phyloP scores from a whole-genome alignment of 1,140 invertebrate species.

The Caenorhabditis briggsae region DNA sequence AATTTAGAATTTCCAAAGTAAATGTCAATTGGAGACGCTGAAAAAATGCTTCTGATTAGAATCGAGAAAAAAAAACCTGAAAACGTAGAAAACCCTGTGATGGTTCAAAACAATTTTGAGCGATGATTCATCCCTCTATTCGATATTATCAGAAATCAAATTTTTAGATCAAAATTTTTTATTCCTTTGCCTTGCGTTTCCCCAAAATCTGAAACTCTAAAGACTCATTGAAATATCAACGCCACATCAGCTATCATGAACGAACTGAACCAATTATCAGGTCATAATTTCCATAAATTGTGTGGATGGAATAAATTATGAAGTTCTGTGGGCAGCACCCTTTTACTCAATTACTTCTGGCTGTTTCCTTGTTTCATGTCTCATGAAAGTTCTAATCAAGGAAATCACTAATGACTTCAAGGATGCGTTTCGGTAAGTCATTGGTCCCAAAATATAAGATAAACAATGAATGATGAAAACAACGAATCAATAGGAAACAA shows the following conservation, averaged over 20 bases:
- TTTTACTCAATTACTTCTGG: not conserved
- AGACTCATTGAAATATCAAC: too few species aligned
- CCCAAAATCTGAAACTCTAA: too few species aligned
- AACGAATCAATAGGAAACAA: not conserved
- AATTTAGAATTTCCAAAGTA: too few species aligned
- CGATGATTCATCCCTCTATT: too few species aligned
- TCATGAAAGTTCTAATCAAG: not conserved
- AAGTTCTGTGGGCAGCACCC: not conserved
- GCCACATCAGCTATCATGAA: not conserved
- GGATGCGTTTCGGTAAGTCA: not conserved
- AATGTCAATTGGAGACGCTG: too few species aligned
- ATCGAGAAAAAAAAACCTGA: too few species aligned
- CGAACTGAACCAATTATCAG: not conserved
- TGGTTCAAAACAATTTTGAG: too few species aligned
- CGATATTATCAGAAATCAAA: not conserved
- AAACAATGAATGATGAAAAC: not conserved
- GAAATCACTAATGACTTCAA: not conserved
- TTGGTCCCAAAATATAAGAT: not conserved
- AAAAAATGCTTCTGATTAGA: too few species aligned
- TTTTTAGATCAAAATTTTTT: too few species aligned
- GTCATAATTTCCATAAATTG: not conserved
- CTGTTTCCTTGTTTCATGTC: not conserved
- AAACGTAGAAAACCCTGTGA: too few species aligned
- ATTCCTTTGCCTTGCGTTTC: too few species aligned
- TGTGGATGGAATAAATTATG: constrained; percentile 6